These are phyloP conservation scores for Telenomus remus DNA, from an alignment of 1,140 invertebrate genomes.

Conservation along the genomic window DNA sequence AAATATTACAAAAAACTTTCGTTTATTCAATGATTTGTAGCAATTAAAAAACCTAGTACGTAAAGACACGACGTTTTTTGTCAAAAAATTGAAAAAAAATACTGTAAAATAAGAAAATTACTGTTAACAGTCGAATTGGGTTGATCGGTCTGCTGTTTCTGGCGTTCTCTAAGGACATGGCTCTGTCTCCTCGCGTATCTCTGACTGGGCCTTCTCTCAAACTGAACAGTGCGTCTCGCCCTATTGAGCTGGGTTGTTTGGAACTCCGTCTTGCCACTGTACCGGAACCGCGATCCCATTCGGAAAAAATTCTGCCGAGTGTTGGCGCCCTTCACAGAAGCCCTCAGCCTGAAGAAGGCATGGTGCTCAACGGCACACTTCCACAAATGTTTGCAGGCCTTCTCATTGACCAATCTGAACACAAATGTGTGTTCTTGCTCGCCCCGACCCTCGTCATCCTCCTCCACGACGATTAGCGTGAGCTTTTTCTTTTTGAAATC, in stretches of 20 bases:
- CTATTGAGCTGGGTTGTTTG: conserved; percentile 93
- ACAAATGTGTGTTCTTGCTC: conserved; percentile 95
- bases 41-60: too few species aligned
- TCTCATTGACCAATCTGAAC: conserved; percentile 91
- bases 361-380: conserved; percentile 99
- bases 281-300: conserved; percentile 97
- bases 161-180: conserved; percentile 85
- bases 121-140: conserved; percentile 35
- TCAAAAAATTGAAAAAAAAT: not conserved
- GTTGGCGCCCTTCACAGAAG: conserved; percentile 91
- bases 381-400: conserved; percentile 99
- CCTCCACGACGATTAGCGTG: conserved; percentile 95
- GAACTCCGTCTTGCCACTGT: conserved; percentile 96
- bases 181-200: conserved; percentile 93
- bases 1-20: too few species aligned
- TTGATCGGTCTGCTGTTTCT: conserved; percentile 77
- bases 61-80: too few species aligned
- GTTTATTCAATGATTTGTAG: too few species aligned
- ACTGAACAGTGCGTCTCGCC: conserved; percentile 92
- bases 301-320: conserved; percentile 96
- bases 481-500: conserved; percentile 98
- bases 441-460: conserved; percentile 91
- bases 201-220: conserved; percentile 97
- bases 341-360: conserved; percentile 96
- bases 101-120: not conserved